Conservation (phyloP, 2,113 vertebrate genomes). For the Bucco capensis region DNA sequence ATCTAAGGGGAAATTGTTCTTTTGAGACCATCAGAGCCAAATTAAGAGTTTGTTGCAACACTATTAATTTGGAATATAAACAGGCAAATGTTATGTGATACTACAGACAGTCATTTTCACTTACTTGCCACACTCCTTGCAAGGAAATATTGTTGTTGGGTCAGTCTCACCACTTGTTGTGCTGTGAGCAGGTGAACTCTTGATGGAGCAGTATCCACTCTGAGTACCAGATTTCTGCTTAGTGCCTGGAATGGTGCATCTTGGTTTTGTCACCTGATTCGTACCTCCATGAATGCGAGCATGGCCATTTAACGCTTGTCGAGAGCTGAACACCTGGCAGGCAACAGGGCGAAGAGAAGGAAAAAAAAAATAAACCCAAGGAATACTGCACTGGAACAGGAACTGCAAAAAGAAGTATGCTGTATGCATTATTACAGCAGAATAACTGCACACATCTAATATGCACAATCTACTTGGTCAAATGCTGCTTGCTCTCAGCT, state of each 20-base stretch:
- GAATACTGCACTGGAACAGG: neutral
- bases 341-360: neutral
- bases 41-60: neutral
- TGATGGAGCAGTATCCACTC: constrained; percentile 78
- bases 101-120: neutral
- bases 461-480: neutral
- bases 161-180: constrained; percentile 83
- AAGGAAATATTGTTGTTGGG: constrained; percentile 82
- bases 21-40: neutral
- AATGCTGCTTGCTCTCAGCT: neutral
- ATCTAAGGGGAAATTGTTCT: neutral
- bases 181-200: constrained; percentile 84
- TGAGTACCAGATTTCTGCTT: constrained; percentile 74
- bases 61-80: neutral
- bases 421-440: neutral
- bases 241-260: constrained; percentile 51
- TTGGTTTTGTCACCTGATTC: constrained; percentile 67
- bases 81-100: fast-evolving
- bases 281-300: constrained; percentile 79
- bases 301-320: constrained; percentile 80
- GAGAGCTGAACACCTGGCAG: constrained; percentile 80
- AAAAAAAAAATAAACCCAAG: neutral
- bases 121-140: constrained; percentile 88
- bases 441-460: neutral
- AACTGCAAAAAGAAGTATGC: neutral